Base-by-base conservation (phyloP, 2,797 vertebrate genomes). In the Poeciliopsis presidionis region DNA sequence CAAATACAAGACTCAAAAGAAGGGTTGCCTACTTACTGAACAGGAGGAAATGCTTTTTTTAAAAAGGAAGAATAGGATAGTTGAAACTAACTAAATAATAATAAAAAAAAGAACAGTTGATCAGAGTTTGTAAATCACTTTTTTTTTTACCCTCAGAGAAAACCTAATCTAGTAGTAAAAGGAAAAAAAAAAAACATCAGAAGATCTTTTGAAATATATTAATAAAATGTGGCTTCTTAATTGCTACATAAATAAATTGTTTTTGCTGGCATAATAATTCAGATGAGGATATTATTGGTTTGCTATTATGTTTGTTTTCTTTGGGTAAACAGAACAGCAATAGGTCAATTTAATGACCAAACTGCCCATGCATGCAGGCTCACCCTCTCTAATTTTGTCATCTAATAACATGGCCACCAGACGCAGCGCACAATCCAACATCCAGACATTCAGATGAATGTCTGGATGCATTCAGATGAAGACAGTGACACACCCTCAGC, bases 321-420 rank as follows among this genome's bases (percentile, higher is more conserved):
- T 67, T 74, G n/a, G 53, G 47, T 81, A 67, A 76, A 30, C 41
- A 4, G 39, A 80, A 67, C 20, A 67, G 63, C 67, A 76, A 72
- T 43, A 74, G 74, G 75, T 78, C 71, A 90, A 65, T 84, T 83
- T 81, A 83, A 81, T 20, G 0, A 76, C 79, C 76, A 88, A 82
- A 80, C 78, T 75, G 67, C 20, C 70, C 39, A 57, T 61, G 75
- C 77, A 76, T 86, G 73, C 84, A 82, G 74, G 7, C 77, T 46
- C 43, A 53, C 75, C 49, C n/a, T 18, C 53, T 81, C 77, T 82
- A 82, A 81, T 89, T 78, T 84, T 81, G 81, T 70, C 67, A 89
- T 90, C 80, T 89, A 86, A 81, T 90, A 84, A 88, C 72, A 74
- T 80, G 73, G 74, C 85, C 72, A 78, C 79, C 76, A 79, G 82